Base-by-base conservation (phyloP, 2,113 vertebrate species). In the Scomber colias region DNA sequence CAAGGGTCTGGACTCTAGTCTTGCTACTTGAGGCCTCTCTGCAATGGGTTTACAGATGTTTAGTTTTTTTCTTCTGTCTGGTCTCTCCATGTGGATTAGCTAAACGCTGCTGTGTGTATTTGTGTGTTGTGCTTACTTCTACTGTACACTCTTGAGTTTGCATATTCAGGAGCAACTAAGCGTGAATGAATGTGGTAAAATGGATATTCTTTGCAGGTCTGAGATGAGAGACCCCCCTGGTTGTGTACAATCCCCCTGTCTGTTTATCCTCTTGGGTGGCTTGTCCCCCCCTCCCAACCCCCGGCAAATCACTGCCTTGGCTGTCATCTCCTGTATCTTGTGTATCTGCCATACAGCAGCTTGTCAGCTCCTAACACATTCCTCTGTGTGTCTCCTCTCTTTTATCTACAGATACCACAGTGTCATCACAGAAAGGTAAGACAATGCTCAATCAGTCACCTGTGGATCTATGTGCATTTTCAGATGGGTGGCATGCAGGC, bases 401-500 rank as follows among this genome's bases (percentile, higher is more conserved):
- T 75, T 85, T 77, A 65, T 89, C 79, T 86, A 24, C 89, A 95
- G 95, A 89, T 82, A 83, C 94, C 72, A 71, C 79, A 5, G 79
- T 95, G 78, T 93, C 95, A 77, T 90, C 94, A 40, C 93, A 93
- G 71, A 90, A 88, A 93, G 95, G 95, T 95, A 93, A 94, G 93
- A 84, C 77, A 51, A 70, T 55, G 21, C 53, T 79, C 75, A 62
- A 30, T 82, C 69, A 79, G 14, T 88, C 76, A 77, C 67, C 62
- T 83, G 78, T 87, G 65, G 64, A 59, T 75, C 53, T 65, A 44
- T 13, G 1, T 53, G 16, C 59, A 73, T 82, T 77, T 65, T 79
- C 31, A 44, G 24, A 64, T 48, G 60, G 50, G 53, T 30, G 64
- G 19, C 27, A 3, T 77, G 69, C 46, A 72, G 3, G 30, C 71